Conservation (phyloP, 1,140 invertebrate genomes). For the Protaetia brevitarsis region DNA sequence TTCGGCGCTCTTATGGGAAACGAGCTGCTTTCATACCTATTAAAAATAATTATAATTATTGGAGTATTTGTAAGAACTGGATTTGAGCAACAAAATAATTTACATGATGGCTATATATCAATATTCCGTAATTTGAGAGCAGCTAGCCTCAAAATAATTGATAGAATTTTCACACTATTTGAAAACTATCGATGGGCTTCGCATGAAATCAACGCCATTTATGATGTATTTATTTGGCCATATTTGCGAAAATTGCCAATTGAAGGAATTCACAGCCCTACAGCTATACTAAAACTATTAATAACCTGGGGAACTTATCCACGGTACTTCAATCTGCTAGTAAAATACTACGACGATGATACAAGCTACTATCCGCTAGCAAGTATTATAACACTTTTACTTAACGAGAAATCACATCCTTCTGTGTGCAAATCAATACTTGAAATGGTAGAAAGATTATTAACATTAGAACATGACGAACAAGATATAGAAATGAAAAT, state of each 20-base stretch:
- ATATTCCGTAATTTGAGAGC: slow-evolving; percentile 68
- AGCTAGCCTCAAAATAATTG: slow-evolving; percentile 57
- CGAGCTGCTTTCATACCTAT: slow-evolving; percentile 63
- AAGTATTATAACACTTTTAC: slow-evolving; percentile 67
- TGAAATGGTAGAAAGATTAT: slow-evolving; percentile 74
- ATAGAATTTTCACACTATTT: slow-evolving; percentile 77
- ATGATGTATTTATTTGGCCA: slow-evolving; percentile 77
- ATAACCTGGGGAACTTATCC: slow-evolving; percentile 73
- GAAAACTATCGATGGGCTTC: slow-evolving; percentile 70
- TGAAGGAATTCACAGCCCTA: slow-evolving; percentile 82
- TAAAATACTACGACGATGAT: slow-evolving; percentile 55
- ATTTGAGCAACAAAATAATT: slow-evolving; percentile 53
- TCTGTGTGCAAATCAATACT: slow-evolving; percentile 69
- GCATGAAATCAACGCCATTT: slow-evolving; percentile 72
- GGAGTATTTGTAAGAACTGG: slow-evolving; percentile 61
- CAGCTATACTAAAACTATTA: slow-evolving; percentile 76
- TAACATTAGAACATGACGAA: slow-evolving; percentile 62
- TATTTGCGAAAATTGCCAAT: slow-evolving; percentile 69
- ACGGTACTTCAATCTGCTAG: slow-evolving; percentile 69
- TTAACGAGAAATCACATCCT: slow-evolving; percentile 61
- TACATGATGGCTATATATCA: slow-evolving; percentile 61
- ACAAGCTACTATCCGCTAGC: slow-evolving; percentile 56
- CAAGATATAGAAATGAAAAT: slow-evolving; percentile 49
- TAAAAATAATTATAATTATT: slow-evolving; percentile 71
- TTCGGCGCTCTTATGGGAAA: slow-evolving; percentile 73